Base-by-base conservation (phyloP, 2,113 vertebrate species). In the Phrynosoma platyrhinos region DNA sequence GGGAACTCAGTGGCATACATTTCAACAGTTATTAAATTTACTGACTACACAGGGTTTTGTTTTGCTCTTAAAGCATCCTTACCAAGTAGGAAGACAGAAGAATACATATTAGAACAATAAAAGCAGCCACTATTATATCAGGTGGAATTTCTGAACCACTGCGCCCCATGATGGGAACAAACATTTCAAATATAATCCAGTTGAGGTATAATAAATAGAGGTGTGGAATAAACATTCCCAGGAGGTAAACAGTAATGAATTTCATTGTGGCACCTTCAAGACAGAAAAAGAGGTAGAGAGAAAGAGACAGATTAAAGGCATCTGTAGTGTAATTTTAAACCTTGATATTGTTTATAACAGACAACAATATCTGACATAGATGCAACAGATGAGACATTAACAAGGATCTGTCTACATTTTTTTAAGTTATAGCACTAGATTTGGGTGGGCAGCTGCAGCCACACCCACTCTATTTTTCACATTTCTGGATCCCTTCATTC, bases 121-220 rank as follows among this genome's bases (percentile, higher is more conserved):
- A 95, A 87, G 97, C 95, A 42, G 98, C 98, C 92, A 99, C 87
- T 64, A 99, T 97, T 86, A 98, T 86, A 83, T 99, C 99, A 0
- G 99, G 98, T 23, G 97, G 98, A 58, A 99, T 98, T 95, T 99
- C 98, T 0, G 98, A 98, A 85, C 98, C 98, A 30, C 98, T 99
- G 87, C 98, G 98, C 10, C 99, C 99, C 95, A 99, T 97, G 87
- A 99, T 98, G 80, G 99, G 99, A 0, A 98, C 98, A 91, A 99
- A 99, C 96, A 99, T 99, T 95, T 99, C 99, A 96, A 99, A 99
- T 62, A 99, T 97, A 55, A 98, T 97, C 98, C 98, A 99, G 92
- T 98, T 98, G 85, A 99, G 97, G 92, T 99, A 99, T 93, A 98
- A 94, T 87, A 98, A 96, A 93, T 99, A 98, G 21, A 99, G 78